Conservation (phyloP, 2,113 vertebrate genomes). For the Macrotis lagotis region DNA sequence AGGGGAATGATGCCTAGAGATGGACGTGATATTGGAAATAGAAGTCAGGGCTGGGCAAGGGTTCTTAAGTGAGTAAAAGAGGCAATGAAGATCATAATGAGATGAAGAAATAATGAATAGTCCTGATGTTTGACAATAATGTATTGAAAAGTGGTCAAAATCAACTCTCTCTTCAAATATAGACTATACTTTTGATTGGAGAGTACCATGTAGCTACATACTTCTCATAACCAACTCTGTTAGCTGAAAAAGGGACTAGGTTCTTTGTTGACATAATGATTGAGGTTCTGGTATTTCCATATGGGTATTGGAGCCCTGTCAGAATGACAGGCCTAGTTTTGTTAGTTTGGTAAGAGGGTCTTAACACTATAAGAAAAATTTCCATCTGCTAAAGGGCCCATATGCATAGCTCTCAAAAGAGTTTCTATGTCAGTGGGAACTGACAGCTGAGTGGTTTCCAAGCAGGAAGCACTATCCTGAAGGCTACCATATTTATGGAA, state of each 20-base stretch:
- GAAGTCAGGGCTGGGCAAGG: not conserved
- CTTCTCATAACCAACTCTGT: not conserved
- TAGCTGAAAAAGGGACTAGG: not conserved
- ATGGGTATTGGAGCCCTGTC: not conserved
- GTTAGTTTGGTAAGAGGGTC: not conserved
- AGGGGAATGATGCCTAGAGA: not conserved
- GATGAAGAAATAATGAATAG: not conserved
- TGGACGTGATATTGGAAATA: not conserved
- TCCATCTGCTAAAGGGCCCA: not conserved
- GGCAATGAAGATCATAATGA: not conserved
- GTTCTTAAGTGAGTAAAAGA: not conserved
- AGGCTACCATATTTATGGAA: not conserved
- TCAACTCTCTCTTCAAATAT: not conserved
- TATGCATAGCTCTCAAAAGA: not conserved
- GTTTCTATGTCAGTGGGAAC: not conserved
- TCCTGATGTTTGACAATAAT: not conserved
- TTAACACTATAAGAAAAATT: not conserved
- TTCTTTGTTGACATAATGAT: not conserved
- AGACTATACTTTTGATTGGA: not conserved
- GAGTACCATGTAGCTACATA: not conserved
- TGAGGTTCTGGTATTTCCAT: not conserved
- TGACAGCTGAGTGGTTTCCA: not conserved
- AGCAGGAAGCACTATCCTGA: not conserved
- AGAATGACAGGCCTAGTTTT: not conserved
- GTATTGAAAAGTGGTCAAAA: not conserved